phyloP scores from a whole-genome alignment of 2,888 invertebrate species.

The Harmothoe impar region DNA sequence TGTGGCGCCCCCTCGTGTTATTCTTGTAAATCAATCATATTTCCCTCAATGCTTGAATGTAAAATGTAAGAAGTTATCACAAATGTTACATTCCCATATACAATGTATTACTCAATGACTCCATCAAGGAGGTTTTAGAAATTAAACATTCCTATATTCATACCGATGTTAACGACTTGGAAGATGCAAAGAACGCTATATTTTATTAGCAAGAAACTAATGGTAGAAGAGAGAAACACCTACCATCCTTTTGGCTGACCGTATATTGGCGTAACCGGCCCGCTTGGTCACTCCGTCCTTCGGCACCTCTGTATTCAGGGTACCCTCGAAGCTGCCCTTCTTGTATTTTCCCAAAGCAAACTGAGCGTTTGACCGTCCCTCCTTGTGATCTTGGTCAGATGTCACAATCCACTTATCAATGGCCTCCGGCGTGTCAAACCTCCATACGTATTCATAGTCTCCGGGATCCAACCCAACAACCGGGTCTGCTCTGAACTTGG shows the following conservation, averaged over 20 bases:
- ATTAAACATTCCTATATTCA: too few species aligned
- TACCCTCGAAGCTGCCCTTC: conserved; percentile 82
- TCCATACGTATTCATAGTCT: conserved; percentile 85
- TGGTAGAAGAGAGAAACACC: conserved; percentile 4
- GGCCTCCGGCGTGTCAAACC: conserved; percentile 87
- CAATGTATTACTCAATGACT: too few species aligned
- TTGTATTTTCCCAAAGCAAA: conserved; percentile 88
- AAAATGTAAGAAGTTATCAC: too few species aligned
- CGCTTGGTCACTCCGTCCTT: conserved; percentile 91
- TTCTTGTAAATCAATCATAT: too few species aligned
- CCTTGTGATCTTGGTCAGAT: conserved; percentile 91
- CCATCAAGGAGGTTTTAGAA: too few species aligned
- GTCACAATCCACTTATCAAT: conserved; percentile 88
- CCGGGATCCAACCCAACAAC: conserved; percentile 66
- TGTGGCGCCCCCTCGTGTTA: too few species aligned
- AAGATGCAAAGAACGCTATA: too few species aligned
- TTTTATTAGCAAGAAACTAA: too few species aligned
- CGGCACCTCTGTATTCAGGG: conserved; percentile 86
- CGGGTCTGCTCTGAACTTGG: conserved; percentile 86
- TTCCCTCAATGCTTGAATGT: too few species aligned
- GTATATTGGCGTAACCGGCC: conserved; percentile 92
- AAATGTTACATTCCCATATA: too few species aligned
- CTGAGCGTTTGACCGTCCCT: conserved; percentile 89
- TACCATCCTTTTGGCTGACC: conserved; percentile 86
- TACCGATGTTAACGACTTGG: too few species aligned